These are phyloP conservation scores for Grantiella picta DNA, from an alignment of 2,113 vertebrate species.

Conservation along the genomic window DNA sequence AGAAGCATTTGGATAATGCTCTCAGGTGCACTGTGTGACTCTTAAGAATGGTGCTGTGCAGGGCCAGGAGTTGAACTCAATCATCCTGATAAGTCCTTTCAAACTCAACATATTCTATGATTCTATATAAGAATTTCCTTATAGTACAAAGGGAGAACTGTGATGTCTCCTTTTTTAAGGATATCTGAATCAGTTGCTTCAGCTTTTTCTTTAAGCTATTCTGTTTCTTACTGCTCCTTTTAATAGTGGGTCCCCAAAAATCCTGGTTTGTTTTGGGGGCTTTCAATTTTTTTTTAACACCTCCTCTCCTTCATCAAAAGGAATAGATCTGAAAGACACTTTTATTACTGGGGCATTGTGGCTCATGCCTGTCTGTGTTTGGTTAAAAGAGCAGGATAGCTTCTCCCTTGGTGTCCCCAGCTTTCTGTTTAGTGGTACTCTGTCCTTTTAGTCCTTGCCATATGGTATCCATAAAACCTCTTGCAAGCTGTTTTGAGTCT, in stretches of 20 bases:
- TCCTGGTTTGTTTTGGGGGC: neutral
- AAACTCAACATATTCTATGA: neutral
- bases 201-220: neutral
- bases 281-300: neutral
- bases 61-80: neutral
- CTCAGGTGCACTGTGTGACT: neutral
- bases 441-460: neutral
- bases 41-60: neutral
- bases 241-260: neutral
- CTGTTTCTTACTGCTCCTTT: neutral
- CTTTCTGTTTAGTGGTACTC: neutral
- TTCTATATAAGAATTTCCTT: neutral
- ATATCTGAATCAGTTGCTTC: neutral
- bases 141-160: neutral
- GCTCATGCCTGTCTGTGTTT: neutral
- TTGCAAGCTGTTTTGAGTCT: neutral
- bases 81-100: neutral
- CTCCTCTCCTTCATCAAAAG: neutral
- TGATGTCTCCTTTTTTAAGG: neutral
- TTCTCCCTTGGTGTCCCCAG: neutral
- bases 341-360: neutral
- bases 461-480: neutral
- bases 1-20: accelerated
- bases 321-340: neutral
- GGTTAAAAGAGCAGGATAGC: neutral